Base-by-base conservation (phyloP, 2,113 vertebrate genomes). In the Athene noctua region DNA sequence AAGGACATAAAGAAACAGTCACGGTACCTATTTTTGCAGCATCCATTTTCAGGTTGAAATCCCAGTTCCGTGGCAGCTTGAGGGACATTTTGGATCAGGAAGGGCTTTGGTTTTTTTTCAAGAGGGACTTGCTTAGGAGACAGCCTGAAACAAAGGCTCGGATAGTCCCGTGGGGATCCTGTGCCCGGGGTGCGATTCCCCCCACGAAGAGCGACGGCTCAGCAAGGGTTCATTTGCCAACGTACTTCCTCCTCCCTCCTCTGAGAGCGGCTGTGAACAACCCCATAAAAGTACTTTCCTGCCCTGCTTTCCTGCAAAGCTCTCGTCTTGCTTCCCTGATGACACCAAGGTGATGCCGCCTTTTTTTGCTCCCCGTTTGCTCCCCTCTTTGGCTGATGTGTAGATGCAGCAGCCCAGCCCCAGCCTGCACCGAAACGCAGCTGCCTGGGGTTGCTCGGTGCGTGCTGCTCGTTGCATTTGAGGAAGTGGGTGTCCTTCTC, bases 21-120 rank as follows among this genome's bases (percentile, higher is more conserved):
- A 66, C 90, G 6, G 86, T 98, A 99, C 99, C 99, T 98, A 99
- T 99, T 94, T 98, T 99, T 12, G 96, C 91, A 62, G 98, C 96
- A 66, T 99, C 99, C 79, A 92, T 88, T 95, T 98, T 99, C 97
- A 99, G 97, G 97, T 98, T 98, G 98, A 99, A 99, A 93, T 99
- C 99, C 99, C 99, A 99, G 97, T 97, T 99, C 91, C 98, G 98
- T 67, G 99, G 99, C 94, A 99, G 97, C 97, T 99, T 99, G 68
- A 99, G 98, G 94, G 99, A 99, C 99, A 99, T 99, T 66, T 70
- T 95, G 77, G 17, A 27, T 52, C 34, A 44, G 51, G 59, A 88
- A 18, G 15, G 19, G 32, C 58, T 70, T 21, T 14, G 23, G 38
- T 70, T 47, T 44, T 25, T 22, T 75, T 22, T 34, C 71, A 23